These are phyloP conservation scores for Polyergus mexicanus DNA, from an alignment of 1,140 invertebrate genomes.

Conservation along the genomic window DNA sequence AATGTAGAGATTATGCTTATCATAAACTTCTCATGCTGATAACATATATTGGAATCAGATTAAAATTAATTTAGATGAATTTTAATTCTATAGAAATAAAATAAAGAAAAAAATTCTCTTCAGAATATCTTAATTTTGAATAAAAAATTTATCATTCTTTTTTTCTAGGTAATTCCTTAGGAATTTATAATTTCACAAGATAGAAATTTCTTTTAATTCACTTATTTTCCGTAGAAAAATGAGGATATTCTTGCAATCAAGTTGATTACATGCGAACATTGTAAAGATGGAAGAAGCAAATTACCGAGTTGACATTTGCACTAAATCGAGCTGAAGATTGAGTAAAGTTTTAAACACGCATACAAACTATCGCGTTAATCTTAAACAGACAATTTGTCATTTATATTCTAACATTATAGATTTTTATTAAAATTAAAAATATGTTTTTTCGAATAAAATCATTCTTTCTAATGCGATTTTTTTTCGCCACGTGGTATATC, in stretches of 20 bases:
- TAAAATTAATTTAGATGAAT: not conserved
- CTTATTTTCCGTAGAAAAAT: not conserved
- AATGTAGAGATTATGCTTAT: not conserved
- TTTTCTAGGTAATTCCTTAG: not conserved
- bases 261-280: slow-evolving; percentile 6
- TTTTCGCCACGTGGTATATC: not conserved
- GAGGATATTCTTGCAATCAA: slow-evolving; percentile 11
- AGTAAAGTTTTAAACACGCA: slow-evolving; percentile 21
- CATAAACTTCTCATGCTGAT: slow-evolving; percentile 9
- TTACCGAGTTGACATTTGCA: slow-evolving; percentile 43
- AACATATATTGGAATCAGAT: not conserved
- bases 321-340: slow-evolving; percentile 17
- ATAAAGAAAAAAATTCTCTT: not conserved
- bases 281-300: slow-evolving; percentile 23
- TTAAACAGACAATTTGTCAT: not conserved
- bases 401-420: not conserved
- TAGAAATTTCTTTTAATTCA: slow-evolving; percentile 16
- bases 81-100: not conserved
- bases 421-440: not conserved
- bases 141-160: not conserved
- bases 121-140: not conserved
- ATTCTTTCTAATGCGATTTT: not conserved
- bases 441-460: not conserved
- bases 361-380: slow-evolving; percentile 15
- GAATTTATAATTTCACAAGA: not conserved